These are phyloP conservation scores for Mareca penelope DNA, from an alignment of 2,797 vertebrate genomes.

Conservation along the genomic window DNA sequence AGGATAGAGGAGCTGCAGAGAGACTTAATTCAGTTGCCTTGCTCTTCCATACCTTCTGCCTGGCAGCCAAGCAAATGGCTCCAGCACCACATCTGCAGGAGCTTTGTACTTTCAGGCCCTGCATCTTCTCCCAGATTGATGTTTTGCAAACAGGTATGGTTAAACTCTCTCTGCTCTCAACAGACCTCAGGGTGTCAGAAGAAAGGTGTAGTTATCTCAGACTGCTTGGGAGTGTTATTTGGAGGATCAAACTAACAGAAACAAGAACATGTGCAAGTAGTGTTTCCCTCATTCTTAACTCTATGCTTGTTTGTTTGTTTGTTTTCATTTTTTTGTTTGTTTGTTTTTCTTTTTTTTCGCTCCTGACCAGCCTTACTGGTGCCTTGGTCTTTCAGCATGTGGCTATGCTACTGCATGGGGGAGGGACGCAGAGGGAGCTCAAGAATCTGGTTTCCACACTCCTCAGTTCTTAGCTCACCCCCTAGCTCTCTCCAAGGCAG, in stretches of 20 bases:
- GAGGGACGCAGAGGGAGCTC: fast-evolving
- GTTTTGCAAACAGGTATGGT: background rate
- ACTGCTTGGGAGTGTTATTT: background rate
- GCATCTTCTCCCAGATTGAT: background rate
- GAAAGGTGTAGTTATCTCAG: background rate
- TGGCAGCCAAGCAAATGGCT: background rate
- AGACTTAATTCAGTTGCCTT: background rate
- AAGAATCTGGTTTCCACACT: background rate
- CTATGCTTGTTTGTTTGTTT: background rate
- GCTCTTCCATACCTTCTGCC: background rate
- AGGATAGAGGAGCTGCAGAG: background rate
- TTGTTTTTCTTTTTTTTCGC: background rate
- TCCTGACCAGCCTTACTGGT: background rate
- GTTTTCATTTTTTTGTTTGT: background rate
- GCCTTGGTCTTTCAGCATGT: background rate
- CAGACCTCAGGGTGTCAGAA: background rate
- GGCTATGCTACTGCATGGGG: fast-evolving
- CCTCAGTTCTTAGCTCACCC: background rate
- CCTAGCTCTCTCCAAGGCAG: background rate
- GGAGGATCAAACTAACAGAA: background rate
- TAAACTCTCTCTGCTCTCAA: background rate
- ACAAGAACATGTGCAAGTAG: background rate
- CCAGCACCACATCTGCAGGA: fast-evolving
- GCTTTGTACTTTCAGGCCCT: background rate
- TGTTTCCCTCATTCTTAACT: background rate